Evolutionary conservation across 2,797 vertebrate species (phyloP), one percentile per base, ranked within the genome.

Genomic region (Typhlichthys subterraneus): DNA sequence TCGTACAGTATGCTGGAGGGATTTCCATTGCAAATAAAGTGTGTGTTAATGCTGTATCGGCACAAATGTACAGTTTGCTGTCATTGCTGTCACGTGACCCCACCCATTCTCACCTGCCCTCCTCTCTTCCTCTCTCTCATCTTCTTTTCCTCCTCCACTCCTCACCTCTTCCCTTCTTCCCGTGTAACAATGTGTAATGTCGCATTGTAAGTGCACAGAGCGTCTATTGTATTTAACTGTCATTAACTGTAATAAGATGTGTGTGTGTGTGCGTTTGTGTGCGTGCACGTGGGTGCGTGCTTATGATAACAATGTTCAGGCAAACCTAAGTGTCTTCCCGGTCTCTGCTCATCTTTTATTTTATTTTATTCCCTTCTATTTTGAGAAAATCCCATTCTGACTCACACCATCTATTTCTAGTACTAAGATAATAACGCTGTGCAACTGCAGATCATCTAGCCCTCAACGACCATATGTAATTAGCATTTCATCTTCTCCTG

Each of bases 31-130:
- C 5, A 38, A 38, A 38, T 38, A 38, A 29, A 29, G 23, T 29
- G 23, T 66, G 23, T 71, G 66, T 70, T 63, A 72, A 72, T 82
- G 74, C 69, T 73, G 69, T 78, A 69, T 76, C 69, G 76, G 78
- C 80, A 79, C 58, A 51, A 58, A 46, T 67, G 59, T 66, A 76
- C 71, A 31, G 61, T 73, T 72, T 71, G 50, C 53, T 71, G 73
- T 75, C 56, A 57, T 65, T 55, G 58, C 72, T 64, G 59, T 65
- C 59, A 58, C 11, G 13, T 50, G 38, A 53, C 47, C 8, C 61
- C n/a, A 13, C 46, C 56, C 7, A 17, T 62, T 33, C 65, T 6
- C 13, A 1, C 29, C 4, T 48, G 49, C 5, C 14, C 38, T 7
- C 12, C 45, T 4, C 6, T 14, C 10, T 42, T 14, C 10, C 46